Evolutionary conservation across 2,888 invertebrate species (phyloP).

Genomic region (Acleris holmiana): DNA sequence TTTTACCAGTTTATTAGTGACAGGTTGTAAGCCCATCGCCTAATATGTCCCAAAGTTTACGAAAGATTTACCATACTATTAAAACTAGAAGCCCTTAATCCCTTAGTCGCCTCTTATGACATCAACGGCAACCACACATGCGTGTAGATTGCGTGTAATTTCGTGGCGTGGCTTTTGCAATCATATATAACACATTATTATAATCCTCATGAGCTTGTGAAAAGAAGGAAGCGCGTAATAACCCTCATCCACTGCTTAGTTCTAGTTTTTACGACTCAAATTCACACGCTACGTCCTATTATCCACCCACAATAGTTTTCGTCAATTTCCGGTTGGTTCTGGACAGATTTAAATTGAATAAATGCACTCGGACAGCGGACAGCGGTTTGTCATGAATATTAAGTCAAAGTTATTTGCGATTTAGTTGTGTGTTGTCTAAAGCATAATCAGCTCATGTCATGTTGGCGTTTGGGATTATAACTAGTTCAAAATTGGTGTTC

Average conservation of each 20-base stretch:
- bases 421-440: too few relatives aligned
- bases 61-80: too few relatives aligned
- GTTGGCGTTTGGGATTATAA: too few relatives aligned
- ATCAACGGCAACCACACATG: too few relatives aligned
- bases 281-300: conserved; percentile 32
- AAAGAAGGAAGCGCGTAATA: conserved; percentile 10
- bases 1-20: too few relatives aligned
- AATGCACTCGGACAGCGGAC: conserved; percentile 15
- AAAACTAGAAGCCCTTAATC: too few relatives aligned
- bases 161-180: background rate
- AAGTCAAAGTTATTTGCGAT: background rate
- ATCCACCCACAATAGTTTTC: conserved; percentile 35
- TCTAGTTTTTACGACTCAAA: conserved; percentile 20
- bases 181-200: background rate
- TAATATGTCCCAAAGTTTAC: too few relatives aligned
- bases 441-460: too few relatives aligned
- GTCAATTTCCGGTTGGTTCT: conserved; percentile 35
- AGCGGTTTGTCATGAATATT: background rate
- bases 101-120: too few relatives aligned
- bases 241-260: conserved; percentile 6
- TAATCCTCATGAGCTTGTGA: background rate
- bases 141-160: too few relatives aligned
- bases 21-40: too few relatives aligned
- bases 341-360: conserved; percentile 30
- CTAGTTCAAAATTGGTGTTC: too few relatives aligned